phyloP scores from a whole-genome alignment of 2,797 vertebrate genomes.

The Streptopelia turtur region DNA sequence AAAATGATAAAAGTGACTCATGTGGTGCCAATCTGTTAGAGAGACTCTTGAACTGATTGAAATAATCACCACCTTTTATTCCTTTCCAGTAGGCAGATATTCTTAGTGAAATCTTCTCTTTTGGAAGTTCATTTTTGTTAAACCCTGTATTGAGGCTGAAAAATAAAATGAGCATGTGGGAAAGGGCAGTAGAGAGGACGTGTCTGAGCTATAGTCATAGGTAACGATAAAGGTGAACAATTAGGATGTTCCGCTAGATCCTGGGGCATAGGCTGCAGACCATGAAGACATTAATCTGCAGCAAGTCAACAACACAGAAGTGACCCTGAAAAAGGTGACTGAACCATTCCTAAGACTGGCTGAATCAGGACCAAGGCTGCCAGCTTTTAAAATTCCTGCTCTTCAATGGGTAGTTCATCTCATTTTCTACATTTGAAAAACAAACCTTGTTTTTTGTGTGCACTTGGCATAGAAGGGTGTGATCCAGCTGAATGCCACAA shows the following conservation, averaged over 20 bases:
- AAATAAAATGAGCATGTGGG: not conserved
- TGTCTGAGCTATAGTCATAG: not conserved
- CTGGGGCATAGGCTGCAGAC: not conserved
- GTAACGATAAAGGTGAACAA: not conserved
- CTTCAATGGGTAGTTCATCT: not conserved
- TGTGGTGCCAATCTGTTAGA: constrained; percentile 52
- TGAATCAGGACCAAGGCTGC: not conserved
- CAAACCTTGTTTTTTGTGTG: not conserved
- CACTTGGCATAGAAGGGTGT: not conserved
- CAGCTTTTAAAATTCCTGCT: not conserved
- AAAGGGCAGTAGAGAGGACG: not conserved
- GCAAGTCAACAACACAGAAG: not conserved
- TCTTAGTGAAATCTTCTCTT: constrained; percentile 14
- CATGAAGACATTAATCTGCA: constrained; percentile 2
- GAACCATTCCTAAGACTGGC: not conserved
- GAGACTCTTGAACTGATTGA: constrained; percentile 70
- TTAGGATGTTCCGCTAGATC: not conserved
- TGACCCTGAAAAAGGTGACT: not conserved
- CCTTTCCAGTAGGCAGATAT: constrained; percentile 9
- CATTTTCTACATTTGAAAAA: not conserved
- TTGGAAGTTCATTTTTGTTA: constrained; percentile 32
- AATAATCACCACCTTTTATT: constrained; percentile 60
- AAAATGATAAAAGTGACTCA: constrained; percentile 57
- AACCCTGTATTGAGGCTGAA: not conserved
- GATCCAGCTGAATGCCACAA: not conserved